These are phyloP conservation scores for Gavialis gangeticus DNA, from an alignment of 2,113 vertebrate genomes.

Conservation along the genomic window DNA sequence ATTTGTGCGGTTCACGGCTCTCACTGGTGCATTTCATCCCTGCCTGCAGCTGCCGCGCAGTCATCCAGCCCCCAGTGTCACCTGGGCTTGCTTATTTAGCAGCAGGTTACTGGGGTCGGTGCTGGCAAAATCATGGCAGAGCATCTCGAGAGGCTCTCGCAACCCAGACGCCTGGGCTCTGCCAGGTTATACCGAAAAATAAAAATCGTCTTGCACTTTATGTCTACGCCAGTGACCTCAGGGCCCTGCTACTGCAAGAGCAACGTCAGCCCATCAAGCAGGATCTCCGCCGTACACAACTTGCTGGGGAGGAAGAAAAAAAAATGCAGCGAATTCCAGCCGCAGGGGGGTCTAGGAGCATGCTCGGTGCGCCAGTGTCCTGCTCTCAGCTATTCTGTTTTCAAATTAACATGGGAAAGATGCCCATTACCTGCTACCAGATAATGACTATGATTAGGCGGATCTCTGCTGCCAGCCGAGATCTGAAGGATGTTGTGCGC, in stretches of 20 bases:
- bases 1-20: neutral
- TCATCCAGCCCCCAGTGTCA: neutral
- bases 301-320: neutral
- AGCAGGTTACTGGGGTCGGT: neutral
- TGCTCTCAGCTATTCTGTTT: conserved; percentile 64
- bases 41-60: too few relatives aligned
- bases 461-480: conserved; percentile 76
- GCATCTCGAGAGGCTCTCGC: neutral
- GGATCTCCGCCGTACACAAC: neutral
- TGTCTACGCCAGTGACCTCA: accelerated
- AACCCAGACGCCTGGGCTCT: neutral
- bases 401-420: conserved; percentile 78
- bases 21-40: neutral
- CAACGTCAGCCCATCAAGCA: neutral
- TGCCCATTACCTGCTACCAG: conserved; percentile 79
- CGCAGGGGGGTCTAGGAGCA: neutral
- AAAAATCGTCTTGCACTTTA: neutral
- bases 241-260: neutral
- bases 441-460: conserved; percentile 79
- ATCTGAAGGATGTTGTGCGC: conserved; percentile 74
- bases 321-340: neutral
- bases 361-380: conserved; percentile 27
- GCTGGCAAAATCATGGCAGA: neutral
- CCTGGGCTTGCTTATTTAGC: neutral
- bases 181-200: neutral